These are phyloP conservation scores for Dascyllus trimaculatus DNA, from an alignment of 2,113 vertebrate genomes.

Conservation along the genomic window DNA sequence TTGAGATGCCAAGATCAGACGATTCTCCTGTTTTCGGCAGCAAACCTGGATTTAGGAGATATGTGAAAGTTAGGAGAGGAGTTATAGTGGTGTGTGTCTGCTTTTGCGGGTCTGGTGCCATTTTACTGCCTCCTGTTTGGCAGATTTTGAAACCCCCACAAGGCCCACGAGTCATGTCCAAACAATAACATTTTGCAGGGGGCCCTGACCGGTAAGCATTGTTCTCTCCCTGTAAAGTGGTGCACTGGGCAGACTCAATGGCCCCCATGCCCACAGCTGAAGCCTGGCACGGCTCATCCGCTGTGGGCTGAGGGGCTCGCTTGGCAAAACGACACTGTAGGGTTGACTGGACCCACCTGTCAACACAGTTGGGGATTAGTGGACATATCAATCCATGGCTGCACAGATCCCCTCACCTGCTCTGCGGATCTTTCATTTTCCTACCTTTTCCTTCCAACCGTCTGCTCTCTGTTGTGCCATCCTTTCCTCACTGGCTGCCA, in stretches of 20 bases:
- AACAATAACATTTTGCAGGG: constrained; percentile 44
- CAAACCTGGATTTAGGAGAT: background rate
- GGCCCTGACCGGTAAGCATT: constrained; percentile 34
- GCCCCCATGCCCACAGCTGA: constrained; percentile 24
- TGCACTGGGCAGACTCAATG: background rate
- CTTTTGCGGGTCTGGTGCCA: background rate
- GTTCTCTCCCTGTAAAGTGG: constrained; percentile 35
- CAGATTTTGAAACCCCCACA: constrained; percentile 29
- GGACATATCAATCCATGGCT: constrained; percentile 64
- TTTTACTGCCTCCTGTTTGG: constrained; percentile 30
- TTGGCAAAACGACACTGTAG: constrained; percentile 47
- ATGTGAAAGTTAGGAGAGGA: background rate
- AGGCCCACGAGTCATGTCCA: constrained; percentile 25
- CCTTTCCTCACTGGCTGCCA: constrained; percentile 50
- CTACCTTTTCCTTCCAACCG: constrained; percentile 59
- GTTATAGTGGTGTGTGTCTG: background rate
- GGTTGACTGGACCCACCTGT: constrained; percentile 71
- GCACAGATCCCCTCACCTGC: constrained; percentile 62
- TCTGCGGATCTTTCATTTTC: constrained; percentile 44
- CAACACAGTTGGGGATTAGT: constrained; percentile 58
- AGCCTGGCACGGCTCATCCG: constrained; percentile 28
- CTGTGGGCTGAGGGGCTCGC: constrained; percentile 23
- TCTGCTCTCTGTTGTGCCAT: constrained; percentile 52
- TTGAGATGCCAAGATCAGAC: background rate
- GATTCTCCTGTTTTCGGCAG: background rate